Evolutionary conservation across 2,113 vertebrate species (phyloP).

Genomic region (Lamprologus tigripictilis): DNA sequence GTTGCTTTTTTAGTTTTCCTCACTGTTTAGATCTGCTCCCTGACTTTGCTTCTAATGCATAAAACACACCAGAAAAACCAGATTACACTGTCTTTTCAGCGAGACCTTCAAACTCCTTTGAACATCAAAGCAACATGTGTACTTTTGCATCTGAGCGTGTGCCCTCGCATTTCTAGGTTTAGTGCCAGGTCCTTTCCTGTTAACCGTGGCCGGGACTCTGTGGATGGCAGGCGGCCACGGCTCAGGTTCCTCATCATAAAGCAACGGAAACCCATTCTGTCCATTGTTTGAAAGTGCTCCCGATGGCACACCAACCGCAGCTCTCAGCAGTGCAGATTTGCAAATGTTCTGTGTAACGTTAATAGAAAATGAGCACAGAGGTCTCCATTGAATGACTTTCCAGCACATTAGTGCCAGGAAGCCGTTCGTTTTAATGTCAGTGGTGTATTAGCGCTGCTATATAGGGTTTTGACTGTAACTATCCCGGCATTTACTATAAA

Average conservation of each 20-base stretch:
- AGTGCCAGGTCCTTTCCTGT: slow-evolving; percentile 11
- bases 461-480: slow-evolving; percentile 59
- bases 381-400: slow-evolving; percentile 52
- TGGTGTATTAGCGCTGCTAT: slow-evolving; percentile 42
- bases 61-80: not conserved
- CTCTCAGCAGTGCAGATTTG: slow-evolving; percentile 9
- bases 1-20: not conserved
- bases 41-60: not conserved
- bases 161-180: not conserved
- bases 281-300: slow-evolving; percentile 46
- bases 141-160: not conserved
- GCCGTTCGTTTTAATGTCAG: slow-evolving; percentile 60
- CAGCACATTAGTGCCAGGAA: slow-evolving; percentile 64
- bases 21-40: not conserved
- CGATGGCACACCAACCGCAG: slow-evolving; percentile 13
- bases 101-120: slow-evolving; percentile 8
- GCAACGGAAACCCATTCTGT: slow-evolving; percentile 40
- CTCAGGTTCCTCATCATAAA: slow-evolving; percentile 44
- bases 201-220: not conserved
- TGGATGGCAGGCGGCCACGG: slow-evolving; percentile 3
- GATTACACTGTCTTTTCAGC: slow-evolving; percentile 7
- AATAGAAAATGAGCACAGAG: slow-evolving; percentile 56
- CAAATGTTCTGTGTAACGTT: slow-evolving; percentile 58
- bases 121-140: slow-evolving; percentile 38
- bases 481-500: slow-evolving; percentile 58